phyloP scores from a whole-genome alignment of 2,888 invertebrate genomes.

The Gandaritis pyraliata region DNA sequence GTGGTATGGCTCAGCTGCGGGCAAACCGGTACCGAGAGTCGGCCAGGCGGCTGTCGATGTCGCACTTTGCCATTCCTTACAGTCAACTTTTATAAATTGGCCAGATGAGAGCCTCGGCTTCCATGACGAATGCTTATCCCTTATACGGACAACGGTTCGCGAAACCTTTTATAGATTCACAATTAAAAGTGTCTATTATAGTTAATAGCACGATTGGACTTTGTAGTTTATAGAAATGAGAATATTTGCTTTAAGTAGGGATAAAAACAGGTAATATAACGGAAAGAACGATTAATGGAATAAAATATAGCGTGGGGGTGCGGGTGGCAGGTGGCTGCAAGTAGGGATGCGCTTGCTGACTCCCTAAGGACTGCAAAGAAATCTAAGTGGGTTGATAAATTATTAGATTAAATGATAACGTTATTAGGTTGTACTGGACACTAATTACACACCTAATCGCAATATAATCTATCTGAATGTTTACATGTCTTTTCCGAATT shows the following conservation, averaged over 20 bases:
- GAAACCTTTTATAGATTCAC: slow-evolving; percentile 84
- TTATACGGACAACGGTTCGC: slow-evolving; percentile 78
- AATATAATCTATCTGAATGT: too few relatives aligned
- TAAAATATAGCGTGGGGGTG: slow-evolving; percentile 84
- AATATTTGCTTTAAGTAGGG: slow-evolving; percentile 81
- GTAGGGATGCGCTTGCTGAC: slow-evolving; percentile 57
- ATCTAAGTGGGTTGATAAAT: slow-evolving; percentile 17
- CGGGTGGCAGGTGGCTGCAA: slow-evolving; percentile 79
- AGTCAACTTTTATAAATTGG: slow-evolving; percentile 84
- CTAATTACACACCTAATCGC: too few relatives aligned
- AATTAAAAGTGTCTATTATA: slow-evolving; percentile 84
- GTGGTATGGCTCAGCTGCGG: slow-evolving; percentile 76
- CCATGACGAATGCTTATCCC: slow-evolving; percentile 81
- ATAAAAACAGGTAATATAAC: slow-evolving; percentile 82
- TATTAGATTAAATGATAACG: neutral
- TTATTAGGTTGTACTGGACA: neutral
- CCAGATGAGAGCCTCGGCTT: slow-evolving; percentile 81
- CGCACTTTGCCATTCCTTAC: slow-evolving; percentile 75
- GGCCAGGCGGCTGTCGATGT: slow-evolving; percentile 65
- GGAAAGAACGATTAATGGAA: slow-evolving; percentile 83
- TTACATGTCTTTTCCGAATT: too few relatives aligned
- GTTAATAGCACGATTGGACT: slow-evolving; percentile 78
- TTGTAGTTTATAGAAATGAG: slow-evolving; percentile 75
- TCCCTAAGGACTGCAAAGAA: slow-evolving; percentile 12
- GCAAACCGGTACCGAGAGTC: slow-evolving; percentile 71